Percentiles rank a stretch among this genome's conserved stretches.
These are phyloP conservation scores for Drosophila prosaltans DNA, from an alignment of 1,140 invertebrate genomes.

Conservation along the genomic window DNA sequence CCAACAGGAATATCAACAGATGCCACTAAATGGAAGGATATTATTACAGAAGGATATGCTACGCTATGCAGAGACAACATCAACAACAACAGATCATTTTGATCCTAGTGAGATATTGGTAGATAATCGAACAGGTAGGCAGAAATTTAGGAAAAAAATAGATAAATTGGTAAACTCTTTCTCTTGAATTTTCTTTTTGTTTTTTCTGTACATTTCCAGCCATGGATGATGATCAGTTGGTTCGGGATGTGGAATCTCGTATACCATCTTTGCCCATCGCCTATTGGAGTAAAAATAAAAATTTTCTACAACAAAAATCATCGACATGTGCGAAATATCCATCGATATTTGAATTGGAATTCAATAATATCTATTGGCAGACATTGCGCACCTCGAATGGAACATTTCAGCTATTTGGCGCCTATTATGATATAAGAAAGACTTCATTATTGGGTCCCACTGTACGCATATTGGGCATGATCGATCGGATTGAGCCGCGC, in stretches of 20 bases:
- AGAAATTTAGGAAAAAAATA: too few species aligned
- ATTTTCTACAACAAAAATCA: constrained; percentile 87
- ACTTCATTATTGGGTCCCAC: constrained; percentile 91
- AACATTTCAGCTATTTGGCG: constrained; percentile 94
- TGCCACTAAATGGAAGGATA: constrained; percentile 77
- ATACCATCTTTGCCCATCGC: constrained; percentile 92
- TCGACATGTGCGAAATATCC: constrained; percentile 92
- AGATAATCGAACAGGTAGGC: constrained; percentile 80
- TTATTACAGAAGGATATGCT: constrained; percentile 80
- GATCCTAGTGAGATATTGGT: constrained; percentile 82
- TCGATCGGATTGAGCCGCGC: constrained; percentile 93
- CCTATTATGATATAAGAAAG: constrained; percentile 93
- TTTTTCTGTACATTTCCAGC: constrained; percentile 33
- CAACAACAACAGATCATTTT: constrained; percentile 80
- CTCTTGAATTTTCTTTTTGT: not conserved
- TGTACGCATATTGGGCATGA: constrained; percentile 94
- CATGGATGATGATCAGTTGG: constrained; percentile 88
- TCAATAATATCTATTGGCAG: constrained; percentile 97
- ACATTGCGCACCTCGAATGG: constrained; percentile 90
- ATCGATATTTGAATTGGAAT: constrained; percentile 93
- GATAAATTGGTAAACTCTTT: not conserved
- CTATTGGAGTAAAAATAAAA: constrained; percentile 92
- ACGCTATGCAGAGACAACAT: constrained; percentile 73
- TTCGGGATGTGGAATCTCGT: constrained; percentile 89
- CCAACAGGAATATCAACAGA: constrained; percentile 69